These are phyloP conservation scores for Celastrina argiolus DNA, from an alignment of 2,888 invertebrate genomes.

Conservation along the genomic window DNA sequence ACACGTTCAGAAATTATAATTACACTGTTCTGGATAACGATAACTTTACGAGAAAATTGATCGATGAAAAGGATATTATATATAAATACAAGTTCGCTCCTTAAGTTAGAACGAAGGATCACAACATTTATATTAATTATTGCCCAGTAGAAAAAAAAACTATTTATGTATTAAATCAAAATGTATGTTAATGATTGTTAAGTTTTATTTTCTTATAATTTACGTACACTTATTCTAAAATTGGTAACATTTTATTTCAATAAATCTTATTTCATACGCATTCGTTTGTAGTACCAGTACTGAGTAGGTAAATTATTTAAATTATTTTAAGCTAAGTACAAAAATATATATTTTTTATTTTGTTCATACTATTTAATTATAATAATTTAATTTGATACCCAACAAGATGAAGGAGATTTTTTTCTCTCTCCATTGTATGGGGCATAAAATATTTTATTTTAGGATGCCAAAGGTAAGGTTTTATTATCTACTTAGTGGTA, in stretches of 20 bases:
- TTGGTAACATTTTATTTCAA: slow-evolving; percentile 17
- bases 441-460: too few relatives aligned
- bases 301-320: too few relatives aligned
- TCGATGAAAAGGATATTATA: neutral
- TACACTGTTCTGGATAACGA: slow-evolving; percentile 58
- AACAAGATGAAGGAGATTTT: too few relatives aligned
- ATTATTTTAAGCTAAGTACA: neutral
- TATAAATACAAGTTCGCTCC: neutral
- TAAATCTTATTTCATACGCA: too few relatives aligned
- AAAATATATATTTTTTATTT: neutral
- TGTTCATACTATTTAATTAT: neutral
- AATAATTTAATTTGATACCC: neutral
- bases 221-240: neutral
- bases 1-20: slow-evolving; percentile 58
- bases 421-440: too few relatives aligned
- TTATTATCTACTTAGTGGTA: too few relatives aligned
- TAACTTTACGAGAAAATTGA: slow-evolving; percentile 44
- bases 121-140: neutral
- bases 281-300: too few relatives aligned
- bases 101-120: neutral
- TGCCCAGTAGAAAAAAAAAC: too few relatives aligned
- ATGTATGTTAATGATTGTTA: too few relatives aligned
- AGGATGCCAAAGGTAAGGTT: too few relatives aligned
- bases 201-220: neutral
- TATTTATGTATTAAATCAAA: too few relatives aligned